Base-by-base conservation (phyloP, 2,797 vertebrate genomes). In the Microctenopoma steveboyesi region DNA sequence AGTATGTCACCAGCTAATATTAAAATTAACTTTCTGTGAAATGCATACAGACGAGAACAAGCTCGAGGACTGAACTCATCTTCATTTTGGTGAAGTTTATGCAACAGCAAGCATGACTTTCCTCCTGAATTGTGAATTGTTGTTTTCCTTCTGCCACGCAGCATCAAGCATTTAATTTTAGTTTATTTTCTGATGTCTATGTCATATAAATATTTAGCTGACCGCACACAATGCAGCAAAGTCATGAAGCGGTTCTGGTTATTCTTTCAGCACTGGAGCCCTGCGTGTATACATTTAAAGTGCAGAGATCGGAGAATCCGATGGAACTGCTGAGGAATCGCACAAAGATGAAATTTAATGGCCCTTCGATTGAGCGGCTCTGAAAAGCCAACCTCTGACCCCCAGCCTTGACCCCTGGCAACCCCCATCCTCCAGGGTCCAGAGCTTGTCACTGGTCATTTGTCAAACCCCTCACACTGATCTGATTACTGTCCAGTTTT, bases 311-410 rank as follows among this genome's bases (percentile, higher is more conserved):
- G 47, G 18, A 64, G 62, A 53, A 70, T 76, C 65, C 37, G 48
- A 73, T 81, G 53, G 81, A 87, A 82, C 74, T 13, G 14, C 81
- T 10, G 40, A 84, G 81, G 84, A 87, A 87, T 83, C 76, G 64
- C 83, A 92, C 86, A 91, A 92, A 87, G 86, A 91, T 89, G 63
- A 79, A 84, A 88, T 94, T 93, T 93, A 93, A 94, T 93, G 89
- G 89, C 77, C 74, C 90, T 89, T 83, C 82, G 79, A 93, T 91
- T 93, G 92, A 93, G 87, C 87, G 69, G 52, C 73, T 89, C 76
- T 91, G 86, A 93, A 94, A 93, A 84, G 88, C 70, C 72, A 73
- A 89, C 90, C 92, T 88, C 75, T 89, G 91, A 92, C 89, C 91
- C 72, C 79, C 76, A 79, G 87, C 80, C 49, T 72, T 86, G 80